Conservation (phyloP, 2,888 invertebrate species). For the Lymantria dispar region DNA sequence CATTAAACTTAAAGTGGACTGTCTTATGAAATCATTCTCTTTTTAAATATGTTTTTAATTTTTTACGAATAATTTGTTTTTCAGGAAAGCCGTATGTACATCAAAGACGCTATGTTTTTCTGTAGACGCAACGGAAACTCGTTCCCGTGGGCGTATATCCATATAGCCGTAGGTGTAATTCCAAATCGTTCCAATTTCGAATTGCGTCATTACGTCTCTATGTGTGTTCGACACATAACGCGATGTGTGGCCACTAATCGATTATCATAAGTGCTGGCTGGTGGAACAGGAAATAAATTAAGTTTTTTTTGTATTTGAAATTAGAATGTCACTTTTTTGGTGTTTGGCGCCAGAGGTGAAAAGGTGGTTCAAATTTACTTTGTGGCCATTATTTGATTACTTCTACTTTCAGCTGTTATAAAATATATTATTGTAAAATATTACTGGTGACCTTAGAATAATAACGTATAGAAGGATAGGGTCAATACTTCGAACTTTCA, state of each 20-base stretch:
- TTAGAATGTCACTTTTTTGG: conserved; percentile 16
- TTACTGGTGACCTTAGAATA: no score
- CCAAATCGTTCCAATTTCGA: conserved; percentile 32
- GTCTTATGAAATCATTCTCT: no score
- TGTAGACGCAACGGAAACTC: conserved; percentile 6
- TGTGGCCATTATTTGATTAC: background rate
- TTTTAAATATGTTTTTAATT: no score
- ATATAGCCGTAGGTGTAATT: conserved; percentile 14
- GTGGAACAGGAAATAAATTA: conserved; percentile 31
- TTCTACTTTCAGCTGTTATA: background rate
- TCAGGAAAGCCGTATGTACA: no score
- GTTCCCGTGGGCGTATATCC: conserved; percentile 7
- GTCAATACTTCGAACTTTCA: no score
- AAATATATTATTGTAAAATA: background rate
- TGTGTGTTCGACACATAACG: conserved; percentile 32
- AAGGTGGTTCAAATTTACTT: background rate
- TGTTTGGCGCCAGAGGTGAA: conserved; percentile 14
- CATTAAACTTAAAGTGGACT: no score
- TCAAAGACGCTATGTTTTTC: background rate
- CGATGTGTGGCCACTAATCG: conserved; percentile 41
- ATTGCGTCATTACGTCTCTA: conserved; percentile 39
- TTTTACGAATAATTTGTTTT: no score
- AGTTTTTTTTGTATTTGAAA: conserved; percentile 21
- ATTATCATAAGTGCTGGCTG: conserved; percentile 34
- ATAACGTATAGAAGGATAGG: no score